These are phyloP conservation scores for Felis catus DNA, from an alignment of 2,113 vertebrate genomes.

Conservation along the genomic window F.catus_Fca126_mat1.0 CM031413.1:67105001-67105500, in stretches of 20 bases:
- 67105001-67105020: neutral
- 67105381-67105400: neutral
- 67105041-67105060: neutral
- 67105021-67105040: neutral
- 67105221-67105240: neutral
- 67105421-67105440: neutral
- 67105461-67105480: neutral
- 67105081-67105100: fast-evolving
- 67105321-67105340: neutral
- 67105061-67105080: neutral
- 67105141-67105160: too few species aligned
- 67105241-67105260: fast-evolving
- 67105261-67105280: neutral
- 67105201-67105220: too few species aligned
- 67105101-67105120: neutral
- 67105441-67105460: neutral
- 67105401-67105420: neutral
- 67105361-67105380: neutral
- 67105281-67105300: fast-evolving
- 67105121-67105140: neutral
- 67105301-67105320: neutral
- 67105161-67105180: fast-evolving
- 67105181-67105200: fast-evolving
- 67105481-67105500: constrained; percentile 4
- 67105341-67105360: neutral